phyloP scores from a whole-genome alignment of 2,113 vertebrate genomes.

The Lophotis ruficrista region DNA sequence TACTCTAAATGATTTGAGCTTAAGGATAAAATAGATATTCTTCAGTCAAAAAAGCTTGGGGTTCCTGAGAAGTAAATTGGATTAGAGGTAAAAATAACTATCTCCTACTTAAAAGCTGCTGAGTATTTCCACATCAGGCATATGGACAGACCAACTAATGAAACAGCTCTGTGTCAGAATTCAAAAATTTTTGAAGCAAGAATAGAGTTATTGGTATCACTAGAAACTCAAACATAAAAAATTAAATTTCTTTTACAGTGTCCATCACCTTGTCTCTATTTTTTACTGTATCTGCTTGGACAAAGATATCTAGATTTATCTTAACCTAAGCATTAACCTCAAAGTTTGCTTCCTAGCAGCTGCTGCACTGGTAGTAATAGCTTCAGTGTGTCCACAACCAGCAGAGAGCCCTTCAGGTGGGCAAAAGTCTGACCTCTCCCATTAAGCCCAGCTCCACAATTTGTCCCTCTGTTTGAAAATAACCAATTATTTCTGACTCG shows the following conservation, averaged over 20 bases:
- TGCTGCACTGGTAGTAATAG: not conserved
- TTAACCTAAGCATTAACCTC: not conserved
- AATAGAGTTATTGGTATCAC: not conserved
- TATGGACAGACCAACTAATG: not conserved
- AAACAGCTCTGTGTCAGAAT: not conserved
- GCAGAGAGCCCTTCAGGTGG: not conserved
- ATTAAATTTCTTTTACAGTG: not conserved
- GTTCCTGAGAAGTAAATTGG: not conserved
- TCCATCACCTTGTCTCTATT: not conserved
- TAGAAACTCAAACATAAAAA: not conserved
- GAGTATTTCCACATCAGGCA: not conserved
- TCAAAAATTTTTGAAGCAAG: not conserved
- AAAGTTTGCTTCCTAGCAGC: not conserved
- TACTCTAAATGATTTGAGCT: not conserved
- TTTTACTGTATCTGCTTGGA: not conserved
- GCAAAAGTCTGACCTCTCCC: not conserved
- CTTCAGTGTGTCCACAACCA: rapidly evolving
- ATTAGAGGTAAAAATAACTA: not conserved
- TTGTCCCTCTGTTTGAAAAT: not conserved
- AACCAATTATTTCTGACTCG: not conserved
- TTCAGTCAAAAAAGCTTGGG: not conserved
- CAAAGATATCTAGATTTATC: not conserved
- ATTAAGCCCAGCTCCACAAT: not conserved
- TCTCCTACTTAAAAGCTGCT: not conserved
- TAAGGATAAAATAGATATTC: not conserved